Percentiles rank a stretch among this genome's conserved stretches.
phyloP scores from a whole-genome alignment of 2,113 vertebrate genomes.

The Rhinopithecus roxellana region DNA sequence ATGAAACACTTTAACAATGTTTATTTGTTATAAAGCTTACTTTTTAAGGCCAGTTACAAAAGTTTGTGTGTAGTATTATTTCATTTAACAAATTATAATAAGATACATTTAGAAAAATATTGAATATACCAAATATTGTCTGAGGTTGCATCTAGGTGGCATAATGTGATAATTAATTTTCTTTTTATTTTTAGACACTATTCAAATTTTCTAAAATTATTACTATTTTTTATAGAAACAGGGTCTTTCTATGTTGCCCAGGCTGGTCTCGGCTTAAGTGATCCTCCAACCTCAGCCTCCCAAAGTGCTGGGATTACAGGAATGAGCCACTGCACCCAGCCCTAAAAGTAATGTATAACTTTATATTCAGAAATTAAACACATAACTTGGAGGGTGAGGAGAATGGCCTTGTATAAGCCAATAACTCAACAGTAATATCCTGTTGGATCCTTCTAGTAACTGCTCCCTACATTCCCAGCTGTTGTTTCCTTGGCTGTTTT shows the following conservation, averaged over 20 bases:
- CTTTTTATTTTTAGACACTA: background rate
- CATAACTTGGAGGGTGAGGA: background rate
- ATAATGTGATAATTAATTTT: background rate
- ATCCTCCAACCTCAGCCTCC: no score
- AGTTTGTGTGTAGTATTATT: background rate
- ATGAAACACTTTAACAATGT: background rate
- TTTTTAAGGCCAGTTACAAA: background rate
- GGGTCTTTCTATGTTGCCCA: no score
- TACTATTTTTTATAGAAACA: no score
- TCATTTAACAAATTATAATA: background rate
- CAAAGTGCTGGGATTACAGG: no score
- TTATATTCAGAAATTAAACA: background rate
- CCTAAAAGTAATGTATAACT: background rate
- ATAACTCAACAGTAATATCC: background rate
- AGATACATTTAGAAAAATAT: background rate
- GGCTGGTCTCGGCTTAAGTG: no score
- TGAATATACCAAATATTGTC: background rate
- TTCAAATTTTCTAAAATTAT: background rate
- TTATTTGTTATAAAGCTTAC: background rate
- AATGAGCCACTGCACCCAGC: no score
- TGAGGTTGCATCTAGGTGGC: background rate
- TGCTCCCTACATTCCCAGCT: background rate
- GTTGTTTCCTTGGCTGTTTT: background rate
- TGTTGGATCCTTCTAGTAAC: background rate
- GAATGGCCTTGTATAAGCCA: background rate